Evolutionary conservation across 2,888 invertebrate genomes (phyloP), one percentile per base, ranked within the genome.

Genomic region (Synergus umbraculus): DNA sequence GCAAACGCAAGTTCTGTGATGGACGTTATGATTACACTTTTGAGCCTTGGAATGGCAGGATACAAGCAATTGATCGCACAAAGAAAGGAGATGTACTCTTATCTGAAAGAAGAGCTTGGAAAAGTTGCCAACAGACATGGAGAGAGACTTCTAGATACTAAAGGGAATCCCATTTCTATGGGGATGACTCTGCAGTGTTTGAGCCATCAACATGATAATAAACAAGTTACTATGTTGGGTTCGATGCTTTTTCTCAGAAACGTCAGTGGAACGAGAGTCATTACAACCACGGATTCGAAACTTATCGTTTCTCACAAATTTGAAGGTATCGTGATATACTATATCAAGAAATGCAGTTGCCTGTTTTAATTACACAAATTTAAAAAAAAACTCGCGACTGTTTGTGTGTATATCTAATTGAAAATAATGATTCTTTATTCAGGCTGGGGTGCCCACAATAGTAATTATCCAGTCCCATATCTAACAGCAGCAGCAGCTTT

Each of bases 21-120:
- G 84, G 97, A 97, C 91, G 93, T 96, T 9, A 95, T 97, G 88
- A 96, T 97, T 89, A 97, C 97, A 0, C 90, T 97, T 15, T 91
- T 97, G 63, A 94, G 95, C 13, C 92, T 97, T 82, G 97, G 97
- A 4, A 93, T 93, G 85, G 92, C 92, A 73, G 96, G 95, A 2
- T 96, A 95, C 88, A 93, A 94, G 85, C 92, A 93, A 73, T 90
- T 95, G 37, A 92, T 95, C n/a, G 91, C 93, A 41, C 93, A 95
- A 82, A 93, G 96, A 46, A 94, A 95, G 87, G 92, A 93, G 77
- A 93, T 94, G 90, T 95, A 94, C 87, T 90, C 93, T n/a, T 95
- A 95, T 89, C 92, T 96, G 67, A 93, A 93, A 81, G 92, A 93
- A 22, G 92, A 93, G 83, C 90, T 96, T 76, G 87, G 90, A n/a